Conservation (phyloP, 35 echinoderm and acorn worm genomes). For the Acanthaster planci region DNA sequence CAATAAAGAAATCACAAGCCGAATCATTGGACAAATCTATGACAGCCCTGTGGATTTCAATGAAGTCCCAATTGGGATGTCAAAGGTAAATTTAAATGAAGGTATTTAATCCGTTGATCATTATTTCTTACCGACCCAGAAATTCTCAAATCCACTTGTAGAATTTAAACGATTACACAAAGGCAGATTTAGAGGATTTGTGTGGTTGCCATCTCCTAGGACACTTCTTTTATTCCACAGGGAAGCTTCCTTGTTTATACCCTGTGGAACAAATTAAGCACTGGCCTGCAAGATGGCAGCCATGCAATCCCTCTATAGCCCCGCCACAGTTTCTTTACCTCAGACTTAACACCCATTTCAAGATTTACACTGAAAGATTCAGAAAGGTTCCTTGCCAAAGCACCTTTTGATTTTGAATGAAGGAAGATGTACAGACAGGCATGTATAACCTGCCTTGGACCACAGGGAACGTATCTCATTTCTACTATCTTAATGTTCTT, state of each 20-base stretch:
- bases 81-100: conserved; percentile 23
- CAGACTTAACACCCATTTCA: too few species aligned
- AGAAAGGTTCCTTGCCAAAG: too few species aligned
- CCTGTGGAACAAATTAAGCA: neutral
- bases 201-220: neutral
- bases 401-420: too few species aligned
- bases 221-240: too few species aligned
- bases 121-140: neutral
- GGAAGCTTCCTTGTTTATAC: neutral
- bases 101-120: neutral
- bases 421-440: too few species aligned
- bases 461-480: too few species aligned
- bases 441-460: too few species aligned
- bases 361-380: too few species aligned
- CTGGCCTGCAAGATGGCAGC: too few species aligned
- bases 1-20: conserved; percentile 50
- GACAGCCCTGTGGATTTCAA: conserved; percentile 68
- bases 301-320: neutral
- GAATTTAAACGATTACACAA: too few species aligned
- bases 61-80: conserved; percentile 72
- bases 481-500: neutral
- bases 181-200: too few species aligned
- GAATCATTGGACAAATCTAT: conserved; percentile 82
- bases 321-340: neutral
- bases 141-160: neutral